phyloP scores from a whole-genome alignment of 2,113 vertebrate genomes.

The Ctenodactylus gundi region DNA sequence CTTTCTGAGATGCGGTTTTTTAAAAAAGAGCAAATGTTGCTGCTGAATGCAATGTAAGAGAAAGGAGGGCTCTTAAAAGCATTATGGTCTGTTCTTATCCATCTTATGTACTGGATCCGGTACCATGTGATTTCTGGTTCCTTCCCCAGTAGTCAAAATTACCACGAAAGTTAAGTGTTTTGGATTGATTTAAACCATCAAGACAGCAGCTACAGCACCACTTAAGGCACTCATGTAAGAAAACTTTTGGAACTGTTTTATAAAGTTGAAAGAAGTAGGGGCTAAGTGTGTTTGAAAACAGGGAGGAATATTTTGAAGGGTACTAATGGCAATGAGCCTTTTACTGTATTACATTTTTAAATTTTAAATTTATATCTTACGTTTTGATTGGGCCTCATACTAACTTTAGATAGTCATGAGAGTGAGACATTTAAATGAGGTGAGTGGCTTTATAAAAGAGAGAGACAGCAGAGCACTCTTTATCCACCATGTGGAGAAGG shows the following conservation, averaged over 20 bases:
- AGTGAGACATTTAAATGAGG: background rate
- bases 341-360: background rate
- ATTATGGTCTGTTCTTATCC: background rate
- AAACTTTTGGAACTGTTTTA: background rate
- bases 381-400: background rate
- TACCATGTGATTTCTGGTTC: background rate
- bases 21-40: background rate
- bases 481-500: background rate
- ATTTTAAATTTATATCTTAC: background rate
- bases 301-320: background rate
- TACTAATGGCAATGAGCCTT: background rate
- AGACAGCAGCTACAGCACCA: background rate
- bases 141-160: background rate
- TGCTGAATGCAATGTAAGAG: background rate
- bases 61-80: background rate
- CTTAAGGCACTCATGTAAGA: background rate
- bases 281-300: background rate
- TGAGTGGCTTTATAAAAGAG: background rate
- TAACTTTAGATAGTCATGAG: background rate
- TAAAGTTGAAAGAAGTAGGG: background rate
- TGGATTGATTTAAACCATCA: background rate
- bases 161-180: background rate
- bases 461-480: background rate
- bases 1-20: background rate
- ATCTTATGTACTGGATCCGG: background rate